Evolutionary conservation across 2,113 vertebrate genomes (phyloP).

Genomic region (Macrotus californicus): DNA sequence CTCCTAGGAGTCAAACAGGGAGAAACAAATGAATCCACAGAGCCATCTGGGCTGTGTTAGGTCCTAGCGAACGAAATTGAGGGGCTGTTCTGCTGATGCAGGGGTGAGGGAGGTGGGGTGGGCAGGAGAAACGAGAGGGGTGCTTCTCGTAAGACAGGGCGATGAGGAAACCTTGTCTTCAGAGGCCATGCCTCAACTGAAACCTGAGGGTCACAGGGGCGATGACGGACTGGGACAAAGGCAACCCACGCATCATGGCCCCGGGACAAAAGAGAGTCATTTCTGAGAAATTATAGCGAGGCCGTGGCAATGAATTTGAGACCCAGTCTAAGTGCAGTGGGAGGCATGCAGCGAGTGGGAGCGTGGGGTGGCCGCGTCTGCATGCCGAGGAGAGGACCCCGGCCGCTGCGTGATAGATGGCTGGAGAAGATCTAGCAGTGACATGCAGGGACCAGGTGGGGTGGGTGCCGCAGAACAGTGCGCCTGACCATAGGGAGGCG

Average conservation of each 20-base stretch:
- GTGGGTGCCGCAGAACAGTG: accelerated
- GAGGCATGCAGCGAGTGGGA: too few relatives aligned
- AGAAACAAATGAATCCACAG: neutral
- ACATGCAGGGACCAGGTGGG: neutral
- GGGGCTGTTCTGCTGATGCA: neutral
- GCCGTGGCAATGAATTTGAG: neutral
- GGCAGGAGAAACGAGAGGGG: neutral
- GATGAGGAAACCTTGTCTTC: neutral
- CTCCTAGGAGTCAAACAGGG: neutral
- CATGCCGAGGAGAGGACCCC: neutral
- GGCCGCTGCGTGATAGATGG: neutral
- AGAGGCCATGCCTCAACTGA: neutral
- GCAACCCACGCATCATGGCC: neutral
- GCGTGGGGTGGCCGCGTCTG: too few relatives aligned
- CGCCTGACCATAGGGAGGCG: neutral
- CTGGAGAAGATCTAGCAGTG: neutral
- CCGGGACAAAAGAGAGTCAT: neutral
- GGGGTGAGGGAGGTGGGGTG: neutral
- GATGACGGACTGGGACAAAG: neutral
- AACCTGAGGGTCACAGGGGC: neutral
- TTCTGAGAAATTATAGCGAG: neutral
- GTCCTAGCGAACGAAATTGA: neutral
- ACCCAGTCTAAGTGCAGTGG: neutral
- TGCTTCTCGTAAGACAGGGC: neutral
- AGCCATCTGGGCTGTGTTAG: neutral